phyloP scores from a whole-genome alignment of 2,797 vertebrate genomes.

The Takifugu ocellatus region DNA sequence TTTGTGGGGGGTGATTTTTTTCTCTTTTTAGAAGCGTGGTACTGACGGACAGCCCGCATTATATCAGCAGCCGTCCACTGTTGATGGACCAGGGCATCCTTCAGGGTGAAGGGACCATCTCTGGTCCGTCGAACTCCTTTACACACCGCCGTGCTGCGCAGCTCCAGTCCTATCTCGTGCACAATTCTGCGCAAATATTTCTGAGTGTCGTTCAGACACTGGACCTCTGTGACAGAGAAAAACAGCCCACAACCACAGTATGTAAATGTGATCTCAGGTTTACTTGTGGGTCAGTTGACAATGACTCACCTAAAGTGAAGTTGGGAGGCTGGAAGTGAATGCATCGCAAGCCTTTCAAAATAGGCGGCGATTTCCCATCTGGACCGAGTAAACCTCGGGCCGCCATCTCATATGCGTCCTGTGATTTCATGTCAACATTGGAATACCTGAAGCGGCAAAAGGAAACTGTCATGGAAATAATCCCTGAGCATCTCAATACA shows the following conservation, averaged over 20 bases:
- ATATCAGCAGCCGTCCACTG: slow-evolving; percentile 82
- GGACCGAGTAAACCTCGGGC: slow-evolving; percentile 83
- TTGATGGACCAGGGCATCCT: slow-evolving; percentile 78
- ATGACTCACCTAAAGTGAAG: slow-evolving; percentile 86
- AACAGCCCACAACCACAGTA: neutral
- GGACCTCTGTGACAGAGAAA: slow-evolving; percentile 79
- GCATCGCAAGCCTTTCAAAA: slow-evolving; percentile 84
- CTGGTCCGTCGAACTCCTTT: slow-evolving; percentile 81
- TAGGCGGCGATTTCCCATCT: slow-evolving; percentile 81
- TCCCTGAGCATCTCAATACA: too few relatives aligned
- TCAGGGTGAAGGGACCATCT: slow-evolving; percentile 83
- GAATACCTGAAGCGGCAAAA: slow-evolving; percentile 77
- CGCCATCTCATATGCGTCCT: slow-evolving; percentile 93
- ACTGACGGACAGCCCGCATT: slow-evolving; percentile 66
- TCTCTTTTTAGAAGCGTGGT: slow-evolving; percentile 38
- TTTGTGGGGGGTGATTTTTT: neutral
- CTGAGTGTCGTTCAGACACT: slow-evolving; percentile 92
- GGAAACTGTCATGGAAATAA: too few relatives aligned
- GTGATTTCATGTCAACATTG: slow-evolving; percentile 83
- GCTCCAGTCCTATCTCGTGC: slow-evolving; percentile 91
- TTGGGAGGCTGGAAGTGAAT: slow-evolving; percentile 81
- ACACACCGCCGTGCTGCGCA: slow-evolving; percentile 86
- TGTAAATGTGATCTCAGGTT: neutral
- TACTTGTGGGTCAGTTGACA: slow-evolving; percentile 1
- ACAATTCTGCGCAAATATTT: slow-evolving; percentile 85